Evolutionary conservation across 2,888 invertebrate species (phyloP), one percentile per base, ranked within the genome.

Genomic region (Drosophila quinaria): DNA sequence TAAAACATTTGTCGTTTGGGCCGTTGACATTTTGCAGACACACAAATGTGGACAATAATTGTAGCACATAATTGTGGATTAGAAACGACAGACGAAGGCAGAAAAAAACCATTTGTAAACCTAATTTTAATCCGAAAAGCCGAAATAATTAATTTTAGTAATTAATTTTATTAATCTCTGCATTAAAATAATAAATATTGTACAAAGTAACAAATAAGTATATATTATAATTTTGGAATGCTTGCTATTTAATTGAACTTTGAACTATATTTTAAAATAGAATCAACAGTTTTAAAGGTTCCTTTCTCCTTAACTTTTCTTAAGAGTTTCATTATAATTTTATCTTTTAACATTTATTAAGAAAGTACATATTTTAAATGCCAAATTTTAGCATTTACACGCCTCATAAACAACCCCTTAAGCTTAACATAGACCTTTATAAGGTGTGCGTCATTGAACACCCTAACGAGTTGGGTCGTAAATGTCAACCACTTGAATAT

Each of bases 1-100:
- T 78, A 60, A 55, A 78, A 17, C 51, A 46, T 31, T 54, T 61
- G 22, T 11, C 13, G 29, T 50, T 62, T 55, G 25, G 66, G 17
- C 39, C 19, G 64, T 69, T 75, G 82, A 87, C 70, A 74, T 78
- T 84, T 52, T 71, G 80, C 84, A 84, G 84, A 74, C 76, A 31
- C 64, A 70, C n/a, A 69, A 87, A 52, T 62, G 37, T 29, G 15
- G n/a, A 61, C 59, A 65, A 75, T 70, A 74, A 87, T 81, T 75
- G 72, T 54, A 10, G 22, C 13, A 13, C 33, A 49, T 67, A 67
- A 81, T 59, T 87, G 55, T 52, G 71, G 82, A 87, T 84, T 89
- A 87, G 58, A 67, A 71, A 71, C 67, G 39, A 72, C 41, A 63
- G 63, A 66, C 42, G 66, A n/a, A 35, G 33, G 15, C 54, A 42